These are phyloP conservation scores for Pteria penguin DNA, from an alignment of 2,888 invertebrate species.

Conservation along the genomic window DNA sequence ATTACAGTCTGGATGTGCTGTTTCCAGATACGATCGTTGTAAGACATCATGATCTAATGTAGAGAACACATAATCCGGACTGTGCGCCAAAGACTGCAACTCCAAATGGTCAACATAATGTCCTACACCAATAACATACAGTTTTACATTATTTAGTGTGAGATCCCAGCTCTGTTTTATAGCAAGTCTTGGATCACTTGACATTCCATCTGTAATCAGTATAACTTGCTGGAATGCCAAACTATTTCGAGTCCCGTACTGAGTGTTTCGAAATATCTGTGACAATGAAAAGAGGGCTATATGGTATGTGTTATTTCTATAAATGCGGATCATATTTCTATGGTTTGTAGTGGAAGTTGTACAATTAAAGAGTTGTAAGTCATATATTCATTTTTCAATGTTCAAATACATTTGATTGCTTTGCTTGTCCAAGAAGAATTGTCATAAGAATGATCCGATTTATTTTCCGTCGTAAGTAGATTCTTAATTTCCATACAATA, in stretches of 20 bases:
- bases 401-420: too few relatives aligned
- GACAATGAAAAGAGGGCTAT: not conserved
- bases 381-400: too few relatives aligned
- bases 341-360: too few relatives aligned
- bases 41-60: not conserved
- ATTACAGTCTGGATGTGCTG: conserved; percentile 4
- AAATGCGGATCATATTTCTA: too few relatives aligned
- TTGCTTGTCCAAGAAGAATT: too few relatives aligned
- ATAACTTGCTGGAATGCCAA: not conserved
- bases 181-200: conserved; percentile 1
- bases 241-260: not conserved
- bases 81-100: not conserved
- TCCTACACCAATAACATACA: conserved; percentile 11
- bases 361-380: too few relatives aligned
- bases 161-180: not conserved
- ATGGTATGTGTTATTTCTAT: too few relatives aligned
- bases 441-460: too few relatives aligned
- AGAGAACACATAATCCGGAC: conserved; percentile 18
- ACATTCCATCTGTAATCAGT: conserved; percentile 14
- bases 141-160: not conserved
- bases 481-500: too few relatives aligned
- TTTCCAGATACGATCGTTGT: not conserved
- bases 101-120: conserved; percentile 19
- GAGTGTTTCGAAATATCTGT: conserved; percentile 4
- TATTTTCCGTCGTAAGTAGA: too few relatives aligned